Evolutionary conservation across 2,113 vertebrate genomes (phyloP).

Genomic region (Tringa solitaria): DNA sequence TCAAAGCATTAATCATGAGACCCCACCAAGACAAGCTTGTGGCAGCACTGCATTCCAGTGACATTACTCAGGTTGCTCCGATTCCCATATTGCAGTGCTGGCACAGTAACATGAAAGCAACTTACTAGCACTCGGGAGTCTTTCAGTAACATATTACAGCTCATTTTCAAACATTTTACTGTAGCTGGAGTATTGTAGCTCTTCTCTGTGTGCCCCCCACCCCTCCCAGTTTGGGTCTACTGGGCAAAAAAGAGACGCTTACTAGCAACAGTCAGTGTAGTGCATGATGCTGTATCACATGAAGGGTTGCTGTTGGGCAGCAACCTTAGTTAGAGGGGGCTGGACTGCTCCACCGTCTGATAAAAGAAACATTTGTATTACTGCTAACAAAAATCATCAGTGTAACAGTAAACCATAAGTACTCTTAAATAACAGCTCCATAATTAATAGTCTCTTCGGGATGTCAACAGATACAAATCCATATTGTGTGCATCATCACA

Average conservation of each 20-base stretch:
- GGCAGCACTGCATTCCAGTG: background rate
- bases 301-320: background rate
- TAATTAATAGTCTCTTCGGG: background rate
- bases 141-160: background rate
- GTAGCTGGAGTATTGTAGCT: background rate
- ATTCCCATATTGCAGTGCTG: background rate
- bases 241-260: background rate
- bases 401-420: background rate
- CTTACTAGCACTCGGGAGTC: background rate
- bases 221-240: background rate
- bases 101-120: background rate
- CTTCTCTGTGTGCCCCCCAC: rapidly evolving
- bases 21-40: background rate
- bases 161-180: background rate
- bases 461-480: background rate
- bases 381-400: background rate
- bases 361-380: background rate
- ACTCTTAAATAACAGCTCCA: background rate
- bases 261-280: background rate
- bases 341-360: background rate
- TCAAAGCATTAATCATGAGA: conserved; percentile 1
- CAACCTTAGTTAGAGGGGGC: background rate
- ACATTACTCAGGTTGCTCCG: background rate
- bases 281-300: background rate
- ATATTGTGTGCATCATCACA: background rate